Evolutionary conservation across 2,888 invertebrate species (phyloP), one percentile per base, ranked within the genome.

Genomic region (Ochropacha duplaris): DNA sequence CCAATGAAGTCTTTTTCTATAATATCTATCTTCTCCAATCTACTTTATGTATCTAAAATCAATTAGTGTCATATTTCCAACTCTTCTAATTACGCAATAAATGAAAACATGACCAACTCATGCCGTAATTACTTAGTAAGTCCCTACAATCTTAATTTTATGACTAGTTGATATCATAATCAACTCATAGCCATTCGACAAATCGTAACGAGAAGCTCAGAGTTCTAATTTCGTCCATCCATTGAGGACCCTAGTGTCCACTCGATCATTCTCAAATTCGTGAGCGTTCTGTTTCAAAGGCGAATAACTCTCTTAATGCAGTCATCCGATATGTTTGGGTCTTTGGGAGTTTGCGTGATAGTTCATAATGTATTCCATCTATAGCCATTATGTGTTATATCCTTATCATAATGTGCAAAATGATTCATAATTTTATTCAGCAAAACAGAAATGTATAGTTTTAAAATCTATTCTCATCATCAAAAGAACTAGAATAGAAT

Each of bases 231-330:
- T 78, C 72, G 75, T 74, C 69, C 67, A 60, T 59, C 66, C 67
- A 69, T 71, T 66, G 65, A 73, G 79, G 79, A 78, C 78, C 84
- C 83, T 68, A 72, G 78, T 73, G 86, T 76, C 83, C 85, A 81
- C 90, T 90, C 83, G 85, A 86, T 88, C 86, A 84, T 84, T 74
- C 82, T 84, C 83, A 72, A 83, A 85, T 86, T 83, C 77, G 74
- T 75, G 61, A 70, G 81, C 73, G 71, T 87, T 83, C 69, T 63
- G 74, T 88, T 85, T 84, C 90, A 88, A 88, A 88, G 84, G 82
- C 66, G 62, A 22, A 57, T 58, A 57, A 50, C 49, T 67, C 71
- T 72, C 69, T 62, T 66, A 65, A 70, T 72, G 74, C 73, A 75
- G 81, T 69, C 80, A 84, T 74, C 69, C 67, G 79, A 86, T 84